Evolutionary conservation across 37 sponge, comb jelly and placozoan genomes (phyloP).

Genomic region (Petrosia ficiformis): DNA sequence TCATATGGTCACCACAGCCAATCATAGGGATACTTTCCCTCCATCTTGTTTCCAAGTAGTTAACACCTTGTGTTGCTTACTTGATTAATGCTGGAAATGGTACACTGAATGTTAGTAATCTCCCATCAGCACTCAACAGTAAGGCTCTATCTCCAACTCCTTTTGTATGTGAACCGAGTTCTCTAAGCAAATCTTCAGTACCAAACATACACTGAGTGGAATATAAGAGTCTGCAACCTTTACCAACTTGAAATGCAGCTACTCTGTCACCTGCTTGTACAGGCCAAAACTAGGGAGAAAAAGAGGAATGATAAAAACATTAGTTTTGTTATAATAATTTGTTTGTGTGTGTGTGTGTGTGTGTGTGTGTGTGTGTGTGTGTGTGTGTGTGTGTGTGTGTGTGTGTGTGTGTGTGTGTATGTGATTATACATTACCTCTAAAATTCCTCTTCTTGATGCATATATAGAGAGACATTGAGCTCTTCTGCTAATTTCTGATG

Average conservation of each 20-base stretch:
- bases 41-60: no score
- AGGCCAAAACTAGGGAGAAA: constrained; percentile 65
- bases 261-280: constrained; percentile 64
- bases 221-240: constrained; percentile 66
- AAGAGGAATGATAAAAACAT: no score
- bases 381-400: no score
- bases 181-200: background rate
- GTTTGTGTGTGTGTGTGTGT: no score
- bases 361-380: no score
- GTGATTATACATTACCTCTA: no score
- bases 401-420: no score
- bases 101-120: constrained; percentile 36
- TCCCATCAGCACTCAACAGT: constrained; percentile 40
- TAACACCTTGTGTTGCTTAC: no score
- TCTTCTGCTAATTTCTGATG: background rate
- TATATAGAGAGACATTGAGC: constrained; percentile 79
- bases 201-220: constrained; percentile 38
- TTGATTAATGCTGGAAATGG: constrained; percentile 36
- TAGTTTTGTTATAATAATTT: no score
- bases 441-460: constrained; percentile 73
- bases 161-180: background rate
- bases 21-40: no score
- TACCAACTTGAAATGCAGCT: constrained; percentile 74
- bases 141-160: constrained; percentile 10
- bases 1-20: no score